A percentile compares a stretch with the other conserved stretches of the same genome.
These are phyloP conservation scores for Drosophila virilis DNA, from an alignment of 1,140 invertebrate species.

Conservation along the genomic window DNA sequence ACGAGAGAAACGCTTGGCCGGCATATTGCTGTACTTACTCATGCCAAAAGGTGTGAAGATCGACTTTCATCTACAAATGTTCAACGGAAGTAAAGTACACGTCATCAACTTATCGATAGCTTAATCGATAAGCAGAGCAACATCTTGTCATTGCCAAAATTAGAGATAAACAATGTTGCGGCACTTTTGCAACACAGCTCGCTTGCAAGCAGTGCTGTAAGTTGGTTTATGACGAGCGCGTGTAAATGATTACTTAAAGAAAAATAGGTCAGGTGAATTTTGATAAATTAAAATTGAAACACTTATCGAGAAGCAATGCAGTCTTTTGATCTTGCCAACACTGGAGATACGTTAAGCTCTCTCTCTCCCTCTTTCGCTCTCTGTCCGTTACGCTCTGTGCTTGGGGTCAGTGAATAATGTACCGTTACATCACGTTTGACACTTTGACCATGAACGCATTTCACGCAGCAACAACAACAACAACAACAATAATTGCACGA, in stretches of 20 bases:
- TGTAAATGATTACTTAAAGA: background rate
- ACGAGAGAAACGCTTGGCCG: too few species aligned
- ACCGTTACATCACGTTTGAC: slow-evolving; percentile 64
- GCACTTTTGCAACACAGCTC: slow-evolving; percentile 15
- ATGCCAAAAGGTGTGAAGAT: too few species aligned
- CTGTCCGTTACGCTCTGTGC: background rate
- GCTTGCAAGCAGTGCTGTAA: background rate
- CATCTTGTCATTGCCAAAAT: too few species aligned
- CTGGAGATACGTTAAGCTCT: background rate
- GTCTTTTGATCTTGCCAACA: background rate
- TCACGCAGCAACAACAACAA: slow-evolving; percentile 52
- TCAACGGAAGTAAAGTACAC: too few species aligned
- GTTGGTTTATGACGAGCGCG: background rate
- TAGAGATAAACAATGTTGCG: too few species aligned
- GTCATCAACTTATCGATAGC: too few species aligned
- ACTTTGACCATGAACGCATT: slow-evolving; percentile 80
- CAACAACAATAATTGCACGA: slow-evolving; percentile 12
- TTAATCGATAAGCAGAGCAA: too few species aligned
- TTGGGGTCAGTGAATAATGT: slow-evolving; percentile 26
- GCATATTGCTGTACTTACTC: too few species aligned
- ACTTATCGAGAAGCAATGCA: too few species aligned
- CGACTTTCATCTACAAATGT: too few species aligned
- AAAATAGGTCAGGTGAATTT: background rate
- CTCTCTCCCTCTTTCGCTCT: background rate
- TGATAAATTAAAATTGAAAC: too few species aligned